Percentiles rank a stretch among this genome's conserved stretches.
phyloP scores from a whole-genome alignment of 2,888 invertebrate genomes.

The Punctoribates punctum region DNA sequence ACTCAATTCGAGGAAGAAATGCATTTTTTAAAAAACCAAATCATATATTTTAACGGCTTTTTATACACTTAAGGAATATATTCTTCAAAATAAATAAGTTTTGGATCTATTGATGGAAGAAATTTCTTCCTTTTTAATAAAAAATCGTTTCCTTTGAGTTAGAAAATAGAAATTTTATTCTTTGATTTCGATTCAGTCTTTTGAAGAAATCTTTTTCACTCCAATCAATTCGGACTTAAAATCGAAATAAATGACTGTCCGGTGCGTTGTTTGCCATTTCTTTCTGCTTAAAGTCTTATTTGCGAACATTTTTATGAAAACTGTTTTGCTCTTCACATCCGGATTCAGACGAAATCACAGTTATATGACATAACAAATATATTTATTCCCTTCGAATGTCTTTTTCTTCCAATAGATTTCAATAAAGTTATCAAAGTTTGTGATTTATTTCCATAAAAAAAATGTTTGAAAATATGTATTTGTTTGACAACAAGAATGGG shows the following conservation, averaged over 20 bases:
- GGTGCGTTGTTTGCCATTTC: neutral
- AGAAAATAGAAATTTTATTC: neutral
- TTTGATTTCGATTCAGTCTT: neutral
- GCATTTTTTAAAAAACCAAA: too few relatives aligned
- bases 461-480: neutral
- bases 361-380: neutral
- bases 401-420: neutral
- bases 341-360: neutral
- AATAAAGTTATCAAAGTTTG: neutral
- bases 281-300: neutral
- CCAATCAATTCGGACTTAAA: neutral
- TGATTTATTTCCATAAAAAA: neutral
- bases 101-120: too few relatives aligned
- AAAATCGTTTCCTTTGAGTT: neutral
- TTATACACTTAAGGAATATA: too few relatives aligned
- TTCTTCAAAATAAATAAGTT: too few relatives aligned
- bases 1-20: too few relatives aligned
- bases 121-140: neutral
- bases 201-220: neutral
- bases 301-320: neutral
- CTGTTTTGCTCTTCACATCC: conserved; percentile 1
- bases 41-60: too few relatives aligned
- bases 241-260: conserved; percentile 4
- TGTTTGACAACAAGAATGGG: too few relatives aligned
- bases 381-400: neutral